Conservation (phyloP, 2,888 invertebrate genomes). For the Nemotelus pantherinus region DNA sequence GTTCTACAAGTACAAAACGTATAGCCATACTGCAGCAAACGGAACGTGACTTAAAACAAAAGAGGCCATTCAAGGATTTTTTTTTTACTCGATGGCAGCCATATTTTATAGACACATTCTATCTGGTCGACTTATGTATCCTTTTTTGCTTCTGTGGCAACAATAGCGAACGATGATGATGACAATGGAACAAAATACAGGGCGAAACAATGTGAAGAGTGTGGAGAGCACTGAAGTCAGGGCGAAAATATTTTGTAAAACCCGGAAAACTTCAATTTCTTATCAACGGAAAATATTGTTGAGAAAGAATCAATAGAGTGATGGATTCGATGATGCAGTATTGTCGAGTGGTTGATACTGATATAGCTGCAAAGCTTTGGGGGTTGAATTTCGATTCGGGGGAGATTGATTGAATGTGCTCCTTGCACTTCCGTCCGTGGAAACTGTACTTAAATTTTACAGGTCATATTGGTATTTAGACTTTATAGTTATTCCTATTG, state of each 20-base stretch:
- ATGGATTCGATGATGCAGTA: neutral
- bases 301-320: constrained; percentile 23
- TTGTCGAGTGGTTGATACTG: no score
- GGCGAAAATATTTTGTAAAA: constrained; percentile 44
- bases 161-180: constrained; percentile 24
- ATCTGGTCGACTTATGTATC: constrained; percentile 35
- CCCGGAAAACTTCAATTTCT: constrained; percentile 42
- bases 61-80: constrained; percentile 54
- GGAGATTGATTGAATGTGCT: no score
- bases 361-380: no score
- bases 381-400: no score
- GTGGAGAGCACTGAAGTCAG: constrained; percentile 30
- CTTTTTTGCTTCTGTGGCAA: constrained; percentile 35
- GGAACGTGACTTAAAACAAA: constrained; percentile 55
- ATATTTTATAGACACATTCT: constrained; percentile 53
- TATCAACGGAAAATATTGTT: constrained; percentile 41
- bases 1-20: constrained; percentile 25
- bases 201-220: constrained; percentile 23
- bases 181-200: constrained; percentile 18
- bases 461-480: no score
- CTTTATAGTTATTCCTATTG: no score
- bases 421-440: no score
- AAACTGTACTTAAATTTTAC: no score
- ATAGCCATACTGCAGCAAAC: constrained; percentile 51
- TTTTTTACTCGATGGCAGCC: constrained; percentile 51